phyloP scores from a whole-genome alignment of 1,140 invertebrate genomes.

The Tribolium madens region DNA sequence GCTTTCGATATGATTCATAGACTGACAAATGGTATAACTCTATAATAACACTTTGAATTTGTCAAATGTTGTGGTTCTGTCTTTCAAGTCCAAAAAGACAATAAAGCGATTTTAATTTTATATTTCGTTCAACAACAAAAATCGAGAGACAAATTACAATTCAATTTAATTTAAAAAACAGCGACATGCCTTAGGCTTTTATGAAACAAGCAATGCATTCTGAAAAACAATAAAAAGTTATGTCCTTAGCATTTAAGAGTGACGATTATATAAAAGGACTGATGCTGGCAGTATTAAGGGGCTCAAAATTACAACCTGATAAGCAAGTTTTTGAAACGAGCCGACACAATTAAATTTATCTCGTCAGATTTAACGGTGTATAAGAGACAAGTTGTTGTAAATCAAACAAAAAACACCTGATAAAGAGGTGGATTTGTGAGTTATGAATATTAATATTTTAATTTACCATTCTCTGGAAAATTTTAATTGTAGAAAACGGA shows the following conservation, averaged over 20 bases:
- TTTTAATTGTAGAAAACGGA: no score
- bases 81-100: neutral
- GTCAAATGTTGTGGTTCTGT: constrained; percentile 10
- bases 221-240: no score
- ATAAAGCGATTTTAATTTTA: neutral
- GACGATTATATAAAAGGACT: constrained; percentile 10
- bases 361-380: constrained; percentile 56
- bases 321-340: constrained; percentile 51
- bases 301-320: constrained; percentile 49
- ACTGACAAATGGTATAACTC: constrained; percentile 46
- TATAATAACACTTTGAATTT: constrained; percentile 50
- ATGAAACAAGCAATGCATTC: no score
- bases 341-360: constrained; percentile 58
- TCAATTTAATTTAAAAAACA: no score
- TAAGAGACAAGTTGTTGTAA: constrained; percentile 55
- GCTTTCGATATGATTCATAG: constrained; percentile 48
- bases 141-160: no score
- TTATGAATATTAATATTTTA: no score
- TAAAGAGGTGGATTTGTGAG: constrained; percentile 23
- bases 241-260: constrained; percentile 10
- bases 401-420: constrained; percentile 56
- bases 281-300: constrained; percentile 36
- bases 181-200: no score
- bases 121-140: neutral
- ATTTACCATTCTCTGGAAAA: no score